Conservation (phyloP, 2,113 vertebrate genomes). For the Orycteropus afer region DNA sequence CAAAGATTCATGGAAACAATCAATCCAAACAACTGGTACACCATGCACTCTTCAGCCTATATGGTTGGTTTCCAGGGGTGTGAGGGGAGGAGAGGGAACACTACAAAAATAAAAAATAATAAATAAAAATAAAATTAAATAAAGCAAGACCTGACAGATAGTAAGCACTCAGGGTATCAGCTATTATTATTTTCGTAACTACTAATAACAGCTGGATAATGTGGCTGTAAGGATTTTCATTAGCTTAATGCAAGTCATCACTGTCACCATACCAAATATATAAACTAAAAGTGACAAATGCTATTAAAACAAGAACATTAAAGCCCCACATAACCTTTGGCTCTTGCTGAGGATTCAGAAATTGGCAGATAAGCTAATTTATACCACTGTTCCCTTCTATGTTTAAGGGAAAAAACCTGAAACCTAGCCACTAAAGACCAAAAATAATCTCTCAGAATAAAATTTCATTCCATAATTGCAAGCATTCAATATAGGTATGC, state of each 20-base stretch:
- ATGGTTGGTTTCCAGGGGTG: too few species aligned
- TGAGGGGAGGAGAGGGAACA: too few species aligned
- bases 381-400: background rate
- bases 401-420: background rate
- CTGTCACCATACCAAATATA: background rate
- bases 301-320: background rate
- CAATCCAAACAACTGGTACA: too few species aligned
- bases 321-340: background rate
- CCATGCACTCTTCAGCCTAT: too few species aligned
- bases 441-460: background rate
- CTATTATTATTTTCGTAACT: rapidly evolving
- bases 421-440: background rate
- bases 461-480: background rate
- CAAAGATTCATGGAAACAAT: too few species aligned
- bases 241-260: background rate
- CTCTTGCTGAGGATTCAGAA: background rate
- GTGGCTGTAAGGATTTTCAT: background rate
- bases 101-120: too few species aligned
- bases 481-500: background rate
- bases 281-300: background rate
- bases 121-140: too few species aligned
- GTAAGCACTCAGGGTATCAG: rapidly evolving
- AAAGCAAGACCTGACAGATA: too few species aligned
- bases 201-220: background rate
- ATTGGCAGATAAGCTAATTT: background rate